phyloP scores from a whole-genome alignment of 2,888 invertebrate genomes.

The Dryobota labecula region DNA sequence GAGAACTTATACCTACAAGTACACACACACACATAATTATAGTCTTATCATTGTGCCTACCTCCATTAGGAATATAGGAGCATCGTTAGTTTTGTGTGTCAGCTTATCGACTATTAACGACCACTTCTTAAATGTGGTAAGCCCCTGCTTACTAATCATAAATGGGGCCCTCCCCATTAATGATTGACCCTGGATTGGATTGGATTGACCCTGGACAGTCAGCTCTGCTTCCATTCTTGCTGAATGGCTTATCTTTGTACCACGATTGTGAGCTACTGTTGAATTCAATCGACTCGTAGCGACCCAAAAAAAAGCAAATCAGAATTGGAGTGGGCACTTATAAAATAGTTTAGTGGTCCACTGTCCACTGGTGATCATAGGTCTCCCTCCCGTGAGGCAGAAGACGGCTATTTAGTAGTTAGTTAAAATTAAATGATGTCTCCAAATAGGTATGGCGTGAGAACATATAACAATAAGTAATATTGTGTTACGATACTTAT shows the following conservation, averaged over 20 bases:
- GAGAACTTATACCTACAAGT: neutral
- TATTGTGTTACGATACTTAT: neutral
- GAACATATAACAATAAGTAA: neutral
- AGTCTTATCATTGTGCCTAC: slow-evolving; percentile 29
- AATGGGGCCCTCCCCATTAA: neutral
- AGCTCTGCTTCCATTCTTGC: neutral
- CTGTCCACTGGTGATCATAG: neutral
- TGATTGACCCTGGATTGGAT: too few species aligned
- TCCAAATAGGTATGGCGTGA: neutral
- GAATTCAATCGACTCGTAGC: neutral
- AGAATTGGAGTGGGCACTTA: neutral
- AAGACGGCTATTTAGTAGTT: neutral
- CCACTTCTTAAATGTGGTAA: neutral
- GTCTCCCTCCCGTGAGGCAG: neutral
- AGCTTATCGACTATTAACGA: slow-evolving; percentile 19
- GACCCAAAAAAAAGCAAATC: neutral
- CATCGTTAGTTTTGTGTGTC: slow-evolving; percentile 34
- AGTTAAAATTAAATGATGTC: neutral
- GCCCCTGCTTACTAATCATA: too few species aligned
- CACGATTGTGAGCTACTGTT: neutral
- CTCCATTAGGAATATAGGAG: slow-evolving; percentile 30
- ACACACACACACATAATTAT: neutral
- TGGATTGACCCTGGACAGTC: neutral
- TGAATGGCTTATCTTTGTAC: neutral
- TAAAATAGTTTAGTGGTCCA: neutral